Evolutionary conservation across 1,140 invertebrate species (phyloP), one percentile per base, ranked within the genome.

Genomic region (Helicoverpa zea): DNA sequence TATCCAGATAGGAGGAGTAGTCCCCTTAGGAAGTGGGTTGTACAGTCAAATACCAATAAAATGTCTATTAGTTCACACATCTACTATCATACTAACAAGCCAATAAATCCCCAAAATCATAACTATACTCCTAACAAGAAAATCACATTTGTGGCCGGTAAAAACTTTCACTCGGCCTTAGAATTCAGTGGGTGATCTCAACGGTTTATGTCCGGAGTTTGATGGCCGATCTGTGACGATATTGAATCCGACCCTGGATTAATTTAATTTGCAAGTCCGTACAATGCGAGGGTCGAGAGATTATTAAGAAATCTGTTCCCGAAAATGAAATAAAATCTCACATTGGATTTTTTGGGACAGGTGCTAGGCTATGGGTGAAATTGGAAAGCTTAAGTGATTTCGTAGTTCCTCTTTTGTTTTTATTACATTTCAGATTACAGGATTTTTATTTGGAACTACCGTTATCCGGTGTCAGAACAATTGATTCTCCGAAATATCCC

Each of bases 131-230:
- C 80, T 83, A 79, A 85, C 85, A 87, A 87, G 84, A 87, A 87
- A 86, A 87, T 86, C 84, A 87, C 86, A 86, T 87, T 87, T 86
- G 84, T 76, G 84, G 82, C n/a, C 68, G 66, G 30, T 78, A 66
- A 77, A 83, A 82, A 87, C 78, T 87, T 85, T 87, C 76, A 74
- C 76, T 54, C 81, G 30, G 23, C 76, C 47, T 23, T 49, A 18
- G 79, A 59, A 54, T 49, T 82, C 75, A 81, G 81, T 84, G 82
- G 80, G 64, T 73, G 76, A 83, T 78, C 58, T 80, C 70, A 80
- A 54, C 72, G 84, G 80, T 84, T 86, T 84, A 83, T 83, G 77
- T 58, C 47, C 72, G 14, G 72, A 84, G 58, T 81, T 86, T 84
- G 82, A 85, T 80, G 84, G 75, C 78, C 66, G 75, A 79, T 77